phyloP scores from a whole-genome alignment of 30 jellyfish, hydroid and myxozoan genomes.

The Sanderia malayensis region DNA sequence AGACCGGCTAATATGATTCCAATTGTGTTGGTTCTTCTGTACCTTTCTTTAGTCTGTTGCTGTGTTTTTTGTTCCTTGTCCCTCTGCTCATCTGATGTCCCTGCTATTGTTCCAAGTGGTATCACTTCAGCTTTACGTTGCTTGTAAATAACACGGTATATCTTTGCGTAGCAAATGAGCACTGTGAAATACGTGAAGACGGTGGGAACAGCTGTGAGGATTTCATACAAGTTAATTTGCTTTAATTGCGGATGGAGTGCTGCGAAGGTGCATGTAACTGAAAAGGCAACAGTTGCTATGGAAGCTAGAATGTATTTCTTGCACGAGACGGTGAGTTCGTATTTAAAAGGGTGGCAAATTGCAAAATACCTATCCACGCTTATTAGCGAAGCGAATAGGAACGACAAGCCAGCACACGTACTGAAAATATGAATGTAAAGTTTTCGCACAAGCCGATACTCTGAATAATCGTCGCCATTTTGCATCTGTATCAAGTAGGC shows the following conservation, averaged over 20 bases:
- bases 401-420: slow-evolving; percentile 34
- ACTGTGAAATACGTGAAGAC: background rate
- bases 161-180: slow-evolving; percentile 15
- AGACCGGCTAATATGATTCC: slow-evolving; percentile 10
- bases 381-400: slow-evolving; percentile 34
- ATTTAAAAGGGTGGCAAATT: slow-evolving; percentile 41
- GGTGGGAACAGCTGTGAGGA: background rate
- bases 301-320: slow-evolving; percentile 5
- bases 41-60: background rate
- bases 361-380: slow-evolving; percentile 47
- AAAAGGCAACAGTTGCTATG: background rate
- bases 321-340: slow-evolving; percentile 15
- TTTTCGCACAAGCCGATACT: background rate
- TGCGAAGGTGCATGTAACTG: background rate
- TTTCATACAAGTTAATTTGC: background rate
- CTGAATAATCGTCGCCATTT: background rate
- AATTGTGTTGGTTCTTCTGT: slow-evolving; percentile 9
- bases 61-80: background rate
- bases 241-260: background rate
- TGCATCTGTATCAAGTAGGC: background rate
- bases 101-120: slow-evolving; percentile 18
- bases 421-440: slow-evolving; percentile 2
- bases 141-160: slow-evolving; percentile 28
- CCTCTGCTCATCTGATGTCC: no score
- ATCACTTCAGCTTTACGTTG: slow-evolving; percentile 5